Conservation (phyloP, 2,797 vertebrate genomes). For the Falco peregrinus region DNA sequence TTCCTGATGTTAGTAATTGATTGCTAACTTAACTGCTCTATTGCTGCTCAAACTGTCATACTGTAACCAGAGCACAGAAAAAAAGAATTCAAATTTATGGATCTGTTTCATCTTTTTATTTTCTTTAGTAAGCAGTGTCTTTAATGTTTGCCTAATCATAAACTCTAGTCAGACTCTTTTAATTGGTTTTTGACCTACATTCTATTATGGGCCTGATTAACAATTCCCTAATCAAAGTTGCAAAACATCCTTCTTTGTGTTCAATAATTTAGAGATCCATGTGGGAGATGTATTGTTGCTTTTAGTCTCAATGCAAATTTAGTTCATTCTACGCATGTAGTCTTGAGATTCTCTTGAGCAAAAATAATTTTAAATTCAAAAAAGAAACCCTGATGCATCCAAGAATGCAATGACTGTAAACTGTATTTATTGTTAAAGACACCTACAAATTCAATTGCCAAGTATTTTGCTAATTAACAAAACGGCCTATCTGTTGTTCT, state of each 20-base stretch:
- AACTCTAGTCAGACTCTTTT: conserved; percentile 61
- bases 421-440: neutral
- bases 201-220: conserved; percentile 60
- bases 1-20: conserved; percentile 46
- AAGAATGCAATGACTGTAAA: neutral
- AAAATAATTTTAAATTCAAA: conserved; percentile 32
- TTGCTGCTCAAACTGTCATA: neutral
- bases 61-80: neutral
- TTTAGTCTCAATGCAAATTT: conserved; percentile 12
- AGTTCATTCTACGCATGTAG: conserved; percentile 12
- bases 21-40: neutral
- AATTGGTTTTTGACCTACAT: conserved; percentile 71
- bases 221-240: conserved; percentile 70
- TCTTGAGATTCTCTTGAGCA: neutral
- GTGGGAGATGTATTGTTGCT: conserved; percentile 53
- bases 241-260: conserved; percentile 57
- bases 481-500: neutral
- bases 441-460: neutral
- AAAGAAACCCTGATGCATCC: neutral
- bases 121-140: neutral
- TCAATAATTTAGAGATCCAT: conserved; percentile 70
- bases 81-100: neutral
- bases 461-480: neutral
- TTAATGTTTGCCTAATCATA: conserved; percentile 43
- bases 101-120: neutral